A percentile compares a stretch with the other conserved stretches of the same genome.
phyloP scores from a whole-genome alignment of 2,113 vertebrate genomes.

The Mustelus asterias region DNA sequence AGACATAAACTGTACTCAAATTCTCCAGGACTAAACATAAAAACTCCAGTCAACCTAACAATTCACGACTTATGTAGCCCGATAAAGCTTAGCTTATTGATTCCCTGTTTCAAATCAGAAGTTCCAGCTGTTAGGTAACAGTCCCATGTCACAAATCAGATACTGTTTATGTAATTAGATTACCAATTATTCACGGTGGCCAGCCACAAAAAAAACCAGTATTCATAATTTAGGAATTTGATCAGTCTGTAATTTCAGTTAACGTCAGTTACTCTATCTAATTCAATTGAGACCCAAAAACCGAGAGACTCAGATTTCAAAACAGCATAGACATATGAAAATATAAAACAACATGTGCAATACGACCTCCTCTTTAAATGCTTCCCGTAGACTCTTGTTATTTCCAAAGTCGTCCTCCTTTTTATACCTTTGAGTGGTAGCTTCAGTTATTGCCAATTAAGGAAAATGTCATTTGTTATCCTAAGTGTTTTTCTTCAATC shows the following conservation, averaged over 20 bases:
- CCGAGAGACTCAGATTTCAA: neutral
- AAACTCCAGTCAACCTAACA: neutral
- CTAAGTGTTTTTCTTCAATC: neutral
- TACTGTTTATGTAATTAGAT: neutral
- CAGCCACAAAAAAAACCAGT: neutral
- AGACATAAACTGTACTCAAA: neutral
- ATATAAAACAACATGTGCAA: neutral
- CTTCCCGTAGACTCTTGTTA: neutral
- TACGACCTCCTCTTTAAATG: neutral
- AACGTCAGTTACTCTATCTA: neutral
- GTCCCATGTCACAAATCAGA: neutral
- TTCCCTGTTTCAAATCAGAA: neutral
- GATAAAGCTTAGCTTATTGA: neutral
- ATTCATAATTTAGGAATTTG: neutral
- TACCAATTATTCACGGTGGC: neutral
- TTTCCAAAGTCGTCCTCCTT: neutral
- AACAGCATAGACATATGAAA: neutral
- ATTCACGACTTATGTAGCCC: slow-evolving; percentile 4
- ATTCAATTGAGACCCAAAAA: neutral
- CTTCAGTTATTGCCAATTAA: neutral
- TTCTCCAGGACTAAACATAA: neutral
- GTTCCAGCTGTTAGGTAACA: neutral
- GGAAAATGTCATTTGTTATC: neutral
- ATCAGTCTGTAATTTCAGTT: neutral
- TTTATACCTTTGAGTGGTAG: neutral